Conservation (phyloP, 2,888 invertebrate genomes). For the Andrena bicolor region DNA sequence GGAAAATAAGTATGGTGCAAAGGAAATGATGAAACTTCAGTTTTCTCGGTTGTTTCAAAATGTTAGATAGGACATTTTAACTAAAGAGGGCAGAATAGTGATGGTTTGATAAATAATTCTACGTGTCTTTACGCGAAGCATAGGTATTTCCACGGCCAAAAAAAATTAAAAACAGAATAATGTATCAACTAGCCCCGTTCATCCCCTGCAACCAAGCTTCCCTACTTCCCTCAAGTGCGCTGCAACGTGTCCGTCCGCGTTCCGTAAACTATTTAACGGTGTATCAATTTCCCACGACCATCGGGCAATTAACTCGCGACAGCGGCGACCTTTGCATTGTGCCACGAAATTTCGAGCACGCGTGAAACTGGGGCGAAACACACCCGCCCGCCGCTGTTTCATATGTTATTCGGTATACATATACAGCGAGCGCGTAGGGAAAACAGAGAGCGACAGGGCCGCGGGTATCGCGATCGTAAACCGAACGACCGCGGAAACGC, state of each 20-base stretch:
- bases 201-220: too few species aligned
- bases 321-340: constrained; percentile 16
- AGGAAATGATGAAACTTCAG: too few species aligned
- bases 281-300: constrained; percentile 40
- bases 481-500: constrained; percentile 15
- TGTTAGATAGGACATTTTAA: too few species aligned
- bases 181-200: too few species aligned
- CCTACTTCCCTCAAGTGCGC: too few species aligned
- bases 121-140: too few species aligned
- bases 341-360: constrained; percentile 28
- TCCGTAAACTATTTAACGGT: constrained; percentile 37
- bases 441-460: neutral
- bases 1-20: too few species aligned
- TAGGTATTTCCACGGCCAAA: too few species aligned
- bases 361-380: constrained; percentile 21
- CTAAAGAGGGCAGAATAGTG: too few species aligned
- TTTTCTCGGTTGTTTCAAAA: too few species aligned
- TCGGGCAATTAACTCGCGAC: constrained; percentile 35
- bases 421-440: neutral
- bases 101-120: too few species aligned
- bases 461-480: constrained; percentile 12
- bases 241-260: neutral
- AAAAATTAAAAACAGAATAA: too few species aligned
- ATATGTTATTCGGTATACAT: neutral
- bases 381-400: neutral